Percentiles rank a stretch among this genome's conserved stretches.
Conservation (phyloP, 2,113 vertebrate species). For the Equus quagga region DNA sequence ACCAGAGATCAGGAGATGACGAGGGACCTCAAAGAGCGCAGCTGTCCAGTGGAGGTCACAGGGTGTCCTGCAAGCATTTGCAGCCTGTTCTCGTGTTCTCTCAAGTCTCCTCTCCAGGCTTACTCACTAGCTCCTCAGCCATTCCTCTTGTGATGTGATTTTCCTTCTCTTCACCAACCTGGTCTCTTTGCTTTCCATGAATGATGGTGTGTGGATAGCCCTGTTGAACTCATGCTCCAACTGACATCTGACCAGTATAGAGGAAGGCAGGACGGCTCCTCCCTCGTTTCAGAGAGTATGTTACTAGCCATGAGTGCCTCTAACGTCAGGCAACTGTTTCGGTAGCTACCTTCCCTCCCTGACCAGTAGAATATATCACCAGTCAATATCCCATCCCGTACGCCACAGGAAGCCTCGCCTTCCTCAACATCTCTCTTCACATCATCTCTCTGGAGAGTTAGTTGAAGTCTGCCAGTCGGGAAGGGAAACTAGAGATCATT, state of each 20-base stretch:
- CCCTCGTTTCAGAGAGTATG: background rate
- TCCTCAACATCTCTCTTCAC: background rate
- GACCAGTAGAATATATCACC: background rate
- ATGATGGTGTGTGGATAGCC: background rate
- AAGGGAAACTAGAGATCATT: background rate
- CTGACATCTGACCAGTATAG: background rate
- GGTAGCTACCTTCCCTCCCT: background rate
- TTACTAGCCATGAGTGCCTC: background rate
- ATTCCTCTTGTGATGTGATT: background rate
- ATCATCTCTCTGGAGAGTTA: background rate
- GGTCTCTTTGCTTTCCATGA: background rate
- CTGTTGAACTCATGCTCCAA: background rate
- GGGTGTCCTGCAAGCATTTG: background rate
- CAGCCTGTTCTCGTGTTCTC: background rate
- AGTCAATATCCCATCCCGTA: background rate
- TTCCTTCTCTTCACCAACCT: background rate
- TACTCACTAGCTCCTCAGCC: background rate
- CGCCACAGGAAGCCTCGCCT: background rate
- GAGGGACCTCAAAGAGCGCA: background rate
- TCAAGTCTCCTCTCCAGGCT: background rate
- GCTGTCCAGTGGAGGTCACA: background rate
- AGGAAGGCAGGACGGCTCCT: background rate
- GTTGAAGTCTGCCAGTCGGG: background rate
- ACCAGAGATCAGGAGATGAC: background rate
- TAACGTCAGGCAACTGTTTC: background rate